These are phyloP conservation scores for Xyrauchen texanus DNA, from an alignment of 2,113 vertebrate genomes.

Conservation along the genomic window DNA sequence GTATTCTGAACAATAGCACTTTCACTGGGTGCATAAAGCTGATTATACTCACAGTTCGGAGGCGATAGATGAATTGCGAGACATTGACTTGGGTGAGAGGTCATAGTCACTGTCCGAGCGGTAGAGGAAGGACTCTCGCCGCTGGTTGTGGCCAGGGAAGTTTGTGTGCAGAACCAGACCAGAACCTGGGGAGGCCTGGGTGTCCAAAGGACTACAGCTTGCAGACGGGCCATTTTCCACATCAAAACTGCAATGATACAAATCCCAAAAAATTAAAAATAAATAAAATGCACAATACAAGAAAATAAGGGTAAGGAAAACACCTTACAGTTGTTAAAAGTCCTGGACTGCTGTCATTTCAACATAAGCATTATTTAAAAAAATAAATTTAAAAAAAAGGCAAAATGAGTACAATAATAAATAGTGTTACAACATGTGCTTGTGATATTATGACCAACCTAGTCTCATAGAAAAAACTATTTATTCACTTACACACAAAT, in stretches of 20 bases:
- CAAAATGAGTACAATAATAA: no score
- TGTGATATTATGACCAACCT: no score
- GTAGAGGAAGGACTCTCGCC: constrained; percentile 96
- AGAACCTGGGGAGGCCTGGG: constrained; percentile 90
- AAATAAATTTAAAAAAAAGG: no score
- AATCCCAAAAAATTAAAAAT: not conserved
- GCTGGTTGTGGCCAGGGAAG: constrained; percentile 93
- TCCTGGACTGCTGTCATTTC: no score
- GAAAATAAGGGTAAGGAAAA: not conserved
- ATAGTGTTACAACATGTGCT: no score
- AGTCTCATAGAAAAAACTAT: no score
- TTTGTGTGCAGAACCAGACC: constrained; percentile 92
- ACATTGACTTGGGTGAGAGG: constrained; percentile 97
- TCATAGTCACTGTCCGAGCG: constrained; percentile 98
- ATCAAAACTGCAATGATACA: constrained; percentile 86
- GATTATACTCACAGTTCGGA: constrained; percentile 87
- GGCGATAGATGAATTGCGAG: constrained; percentile 93
- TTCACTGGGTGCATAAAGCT: no score
- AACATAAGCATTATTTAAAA: no score
- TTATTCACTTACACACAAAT: no score
- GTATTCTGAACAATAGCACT: no score
- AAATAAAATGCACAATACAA: not conserved
- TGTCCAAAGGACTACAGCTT: constrained; percentile 93
- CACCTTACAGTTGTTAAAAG: not conserved
- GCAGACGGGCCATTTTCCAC: constrained; percentile 97